Percentiles rank a stretch among this genome's conserved stretches.
These are phyloP conservation scores for Calliopsis andreniformis DNA, from an alignment of 1,140 invertebrate species.

Conservation along the genomic window DNA sequence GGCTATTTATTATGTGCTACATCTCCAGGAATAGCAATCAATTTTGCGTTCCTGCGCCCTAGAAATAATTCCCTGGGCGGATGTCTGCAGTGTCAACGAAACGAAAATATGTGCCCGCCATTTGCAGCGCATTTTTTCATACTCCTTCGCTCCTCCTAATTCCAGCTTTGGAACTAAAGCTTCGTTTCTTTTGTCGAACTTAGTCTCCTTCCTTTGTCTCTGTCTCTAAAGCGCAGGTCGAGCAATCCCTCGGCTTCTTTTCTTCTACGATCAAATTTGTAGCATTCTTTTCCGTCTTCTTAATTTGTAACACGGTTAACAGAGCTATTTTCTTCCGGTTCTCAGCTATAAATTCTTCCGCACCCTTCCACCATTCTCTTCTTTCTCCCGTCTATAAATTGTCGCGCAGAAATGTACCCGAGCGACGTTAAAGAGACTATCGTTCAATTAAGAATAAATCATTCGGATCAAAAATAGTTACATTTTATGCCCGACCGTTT, in stretches of 20 bases:
- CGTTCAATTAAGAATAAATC: background rate
- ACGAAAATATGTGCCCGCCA: background rate
- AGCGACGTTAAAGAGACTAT: background rate
- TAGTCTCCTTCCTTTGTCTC: background rate
- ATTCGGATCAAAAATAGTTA: background rate
- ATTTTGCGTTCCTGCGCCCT: background rate
- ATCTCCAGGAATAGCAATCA: background rate
- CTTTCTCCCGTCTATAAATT: background rate
- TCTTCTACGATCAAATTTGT: background rate
- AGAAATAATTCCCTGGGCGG: slow-evolving; percentile 2
- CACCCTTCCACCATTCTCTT: background rate
- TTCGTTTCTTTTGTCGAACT: background rate
- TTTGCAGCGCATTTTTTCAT: background rate
- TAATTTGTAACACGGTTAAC: background rate
- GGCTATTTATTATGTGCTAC: background rate
- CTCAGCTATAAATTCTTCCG: background rate
- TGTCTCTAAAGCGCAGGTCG: background rate
- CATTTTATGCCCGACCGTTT: no score
- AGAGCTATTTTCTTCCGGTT: background rate
- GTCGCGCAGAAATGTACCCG: background rate
- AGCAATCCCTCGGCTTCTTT: background rate
- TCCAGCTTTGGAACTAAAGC: background rate
- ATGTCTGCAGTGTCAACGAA: slow-evolving; percentile 1
- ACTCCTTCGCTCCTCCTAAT: background rate
- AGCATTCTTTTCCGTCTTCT: background rate